These are phyloP conservation scores for Argyresthia goedartella DNA, from an alignment of 2,888 invertebrate species.

Conservation along the genomic window DNA sequence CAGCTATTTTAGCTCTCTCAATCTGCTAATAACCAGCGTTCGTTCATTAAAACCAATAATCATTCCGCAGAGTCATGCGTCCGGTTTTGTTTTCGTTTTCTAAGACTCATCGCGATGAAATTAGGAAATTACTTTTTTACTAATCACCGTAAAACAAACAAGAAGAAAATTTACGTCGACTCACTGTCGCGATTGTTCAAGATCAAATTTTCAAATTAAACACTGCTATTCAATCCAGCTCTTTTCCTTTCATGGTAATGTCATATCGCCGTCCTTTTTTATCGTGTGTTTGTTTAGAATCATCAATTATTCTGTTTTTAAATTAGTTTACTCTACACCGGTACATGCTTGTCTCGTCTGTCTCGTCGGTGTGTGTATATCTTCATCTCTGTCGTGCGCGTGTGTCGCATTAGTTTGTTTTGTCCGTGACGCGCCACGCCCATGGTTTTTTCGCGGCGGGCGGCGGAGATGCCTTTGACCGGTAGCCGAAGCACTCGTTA, in stretches of 20 bases:
- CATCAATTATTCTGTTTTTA: conserved; percentile 45
- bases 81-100: conserved; percentile 42
- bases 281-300: conserved; percentile 66
- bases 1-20: conserved; percentile 43
- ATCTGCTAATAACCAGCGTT: conserved; percentile 49
- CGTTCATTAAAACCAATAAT: conserved; percentile 35
- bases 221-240: not conserved
- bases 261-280: conserved; percentile 60
- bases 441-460: conserved; percentile 26
- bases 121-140: conserved; percentile 42
- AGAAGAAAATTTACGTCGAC: conserved; percentile 40
- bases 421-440: conserved; percentile 67
- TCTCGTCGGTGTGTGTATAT: not conserved
- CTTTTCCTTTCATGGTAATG: not conserved
- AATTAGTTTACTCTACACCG: conserved; percentile 54
- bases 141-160: conserved; percentile 32
- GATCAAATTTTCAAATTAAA: conserved; percentile 4
- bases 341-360: conserved; percentile 14
- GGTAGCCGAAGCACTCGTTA: conserved; percentile 61
- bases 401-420: conserved; percentile 58
- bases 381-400: conserved; percentile 34
- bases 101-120: conserved; percentile 46
- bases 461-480: conserved; percentile 39
- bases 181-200: conserved; percentile 44
- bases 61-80: conserved; percentile 45